phyloP scores from a whole-genome alignment of 2,113 vertebrate genomes.

The Lepidothrix coronata region DNA sequence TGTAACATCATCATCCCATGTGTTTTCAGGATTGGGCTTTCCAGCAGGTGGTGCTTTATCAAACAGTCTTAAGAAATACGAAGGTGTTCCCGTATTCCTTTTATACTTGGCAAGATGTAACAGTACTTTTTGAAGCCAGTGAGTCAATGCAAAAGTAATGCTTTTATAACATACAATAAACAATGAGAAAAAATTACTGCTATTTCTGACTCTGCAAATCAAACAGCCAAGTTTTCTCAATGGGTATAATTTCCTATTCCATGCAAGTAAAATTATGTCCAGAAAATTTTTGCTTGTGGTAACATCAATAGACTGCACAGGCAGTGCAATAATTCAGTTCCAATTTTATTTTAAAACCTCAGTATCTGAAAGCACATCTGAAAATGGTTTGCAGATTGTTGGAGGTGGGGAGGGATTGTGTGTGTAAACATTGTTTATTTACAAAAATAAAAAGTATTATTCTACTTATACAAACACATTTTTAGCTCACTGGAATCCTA shows the following conservation, averaged over 20 bases:
- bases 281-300: neutral
- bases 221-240: neutral
- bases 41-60: neutral
- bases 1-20: neutral
- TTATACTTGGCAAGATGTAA: neutral
- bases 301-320: neutral
- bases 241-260: neutral
- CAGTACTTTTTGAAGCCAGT: neutral
- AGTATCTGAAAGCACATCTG: neutral
- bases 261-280: neutral
- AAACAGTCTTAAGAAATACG: neutral
- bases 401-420: neutral
- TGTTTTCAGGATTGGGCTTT: neutral
- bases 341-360: neutral
- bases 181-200: neutral
- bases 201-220: neutral
- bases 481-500: neutral
- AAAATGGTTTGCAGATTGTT: neutral
- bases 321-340: neutral
- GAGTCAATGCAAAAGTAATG: neutral
- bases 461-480: neutral
- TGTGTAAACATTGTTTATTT: neutral
- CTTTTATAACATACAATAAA: neutral
- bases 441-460: neutral
- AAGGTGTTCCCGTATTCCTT: neutral